Evolutionary conservation across 2,797 vertebrate genomes (phyloP).

Genomic region (Urocyon cinereoargenteus): DNA sequence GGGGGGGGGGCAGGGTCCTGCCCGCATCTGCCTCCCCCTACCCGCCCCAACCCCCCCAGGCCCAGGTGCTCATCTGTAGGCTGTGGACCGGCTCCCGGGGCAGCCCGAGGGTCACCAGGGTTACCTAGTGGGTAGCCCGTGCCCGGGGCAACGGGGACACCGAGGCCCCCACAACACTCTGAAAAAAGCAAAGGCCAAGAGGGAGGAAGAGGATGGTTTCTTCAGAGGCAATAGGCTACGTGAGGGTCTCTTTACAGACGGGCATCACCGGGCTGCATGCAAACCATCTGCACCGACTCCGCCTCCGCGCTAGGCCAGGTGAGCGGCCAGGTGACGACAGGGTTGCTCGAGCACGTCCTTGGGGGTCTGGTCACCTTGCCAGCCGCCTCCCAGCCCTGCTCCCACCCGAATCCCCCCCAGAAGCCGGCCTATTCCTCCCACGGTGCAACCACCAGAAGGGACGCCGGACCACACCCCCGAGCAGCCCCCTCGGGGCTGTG

Average conservation of each 20-base stretch:
- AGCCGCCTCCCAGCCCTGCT: rapidly evolving
- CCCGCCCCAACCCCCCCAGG: not conserved
- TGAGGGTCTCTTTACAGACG: not conserved
- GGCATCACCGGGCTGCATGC: not conserved
- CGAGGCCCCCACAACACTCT: not conserved
- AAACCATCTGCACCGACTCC: not conserved
- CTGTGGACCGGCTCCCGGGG: not conserved
- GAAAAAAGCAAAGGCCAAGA: not conserved
- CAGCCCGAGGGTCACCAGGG: not conserved
- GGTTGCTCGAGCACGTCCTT: not conserved
- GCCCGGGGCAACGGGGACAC: too few species aligned
- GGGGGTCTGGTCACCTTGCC: not conserved
- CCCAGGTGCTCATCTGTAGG: not conserved
- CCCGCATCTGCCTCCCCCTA: rapidly evolving
- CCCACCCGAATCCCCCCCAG: not conserved
- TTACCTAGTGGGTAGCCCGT: not conserved
- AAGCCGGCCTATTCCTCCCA: not conserved
- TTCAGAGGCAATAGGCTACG: not conserved
- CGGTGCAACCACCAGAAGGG: not conserved
- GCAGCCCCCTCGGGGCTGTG: not conserved
- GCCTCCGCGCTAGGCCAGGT: not conserved
- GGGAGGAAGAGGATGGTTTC: not conserved
- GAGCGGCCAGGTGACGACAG: not conserved
- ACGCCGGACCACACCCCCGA: not conserved
- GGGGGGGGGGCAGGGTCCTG: not conserved